These are phyloP conservation scores for Frankliniella intonsa DNA, from an alignment of 2,888 invertebrate species.

Conservation along the genomic window DNA sequence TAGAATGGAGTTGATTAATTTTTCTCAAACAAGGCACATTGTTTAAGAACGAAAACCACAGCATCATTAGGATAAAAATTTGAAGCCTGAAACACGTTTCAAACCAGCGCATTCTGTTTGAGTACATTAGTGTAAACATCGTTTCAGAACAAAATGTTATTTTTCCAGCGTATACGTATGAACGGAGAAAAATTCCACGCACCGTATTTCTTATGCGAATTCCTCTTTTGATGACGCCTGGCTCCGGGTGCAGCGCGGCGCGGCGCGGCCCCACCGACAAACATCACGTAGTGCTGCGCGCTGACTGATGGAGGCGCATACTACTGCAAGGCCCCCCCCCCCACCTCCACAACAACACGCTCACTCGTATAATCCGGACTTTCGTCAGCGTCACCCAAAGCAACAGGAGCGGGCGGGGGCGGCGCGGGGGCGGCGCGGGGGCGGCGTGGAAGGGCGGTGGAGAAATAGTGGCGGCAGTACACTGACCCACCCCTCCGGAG, in stretches of 20 bases:
- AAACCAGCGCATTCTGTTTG: no score
- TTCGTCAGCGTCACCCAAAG: conserved; percentile 10
- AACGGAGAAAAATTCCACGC: no score
- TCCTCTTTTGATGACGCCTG: no score
- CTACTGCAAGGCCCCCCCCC: neutral
- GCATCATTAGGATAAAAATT: no score
- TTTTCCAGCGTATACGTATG: no score
- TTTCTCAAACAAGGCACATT: no score
- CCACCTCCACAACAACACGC: neutral
- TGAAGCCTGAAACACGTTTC: no score
- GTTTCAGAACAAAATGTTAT: no score
- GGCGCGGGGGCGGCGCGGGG: neutral
- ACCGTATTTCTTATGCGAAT: no score
- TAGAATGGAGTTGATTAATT: no score
- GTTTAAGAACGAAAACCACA: no score
- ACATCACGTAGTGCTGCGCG: neutral
- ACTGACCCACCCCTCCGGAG: neutral
- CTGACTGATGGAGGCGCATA: neutral
- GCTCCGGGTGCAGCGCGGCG: neutral
- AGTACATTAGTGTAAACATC: no score
- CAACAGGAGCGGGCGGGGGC: neutral
- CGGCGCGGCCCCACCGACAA: neutral
- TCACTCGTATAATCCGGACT: conserved; percentile 8
- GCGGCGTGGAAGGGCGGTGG: neutral
- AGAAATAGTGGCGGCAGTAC: neutral